Evolutionary conservation across 2,797 vertebrate species (phyloP), one percentile per base, ranked within the genome.

Genomic region (Enteromius fasciolatus): DNA sequence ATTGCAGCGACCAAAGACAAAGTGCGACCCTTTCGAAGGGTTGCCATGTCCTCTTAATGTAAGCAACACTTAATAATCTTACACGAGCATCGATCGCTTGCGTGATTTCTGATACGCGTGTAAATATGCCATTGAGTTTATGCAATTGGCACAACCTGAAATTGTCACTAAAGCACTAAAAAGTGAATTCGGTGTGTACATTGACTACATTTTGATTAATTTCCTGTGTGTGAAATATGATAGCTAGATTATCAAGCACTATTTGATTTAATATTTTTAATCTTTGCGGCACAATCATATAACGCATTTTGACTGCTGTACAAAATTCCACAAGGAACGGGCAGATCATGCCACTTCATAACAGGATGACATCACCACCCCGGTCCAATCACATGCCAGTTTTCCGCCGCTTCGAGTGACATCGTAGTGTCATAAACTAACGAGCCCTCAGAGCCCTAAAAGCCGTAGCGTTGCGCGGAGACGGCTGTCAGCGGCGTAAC

Each of bases 401-500:
- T 59, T 67, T 67, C 44, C 23, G 28, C 25, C 15, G 66, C 72
- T 67, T 84, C 61, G 57, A 52, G 73, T 63, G 72, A 76, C 70
- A 76, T 48, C 39, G 59, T 28, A 63, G 57, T 67, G 64, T 68
- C 63, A 68, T n/a, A 50, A 66, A 63, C 76, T 59, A 87, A 83
- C 83, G 76, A 87, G 73, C 44, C 59, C 41, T 41, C 68, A 33
- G 46, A 67, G 69, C 15, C 48, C 70, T 66, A 75, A 81, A 84
- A 81, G 52, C 69, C 33, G 72, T 54, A 75, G 63, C 75, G 64
- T 57, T 44, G 59, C 41, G 68, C 23, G 46, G 84, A 72, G 78
- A 52, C 87, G 81, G 86, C 90, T 90, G 89, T 90, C 87, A 87
- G 70, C 84, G 81, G 90, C 90, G 91, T 90, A 92, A 90, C 92